Conservation (phyloP, 2,797 vertebrate genomes). For the Capromys pilorides region DNA sequence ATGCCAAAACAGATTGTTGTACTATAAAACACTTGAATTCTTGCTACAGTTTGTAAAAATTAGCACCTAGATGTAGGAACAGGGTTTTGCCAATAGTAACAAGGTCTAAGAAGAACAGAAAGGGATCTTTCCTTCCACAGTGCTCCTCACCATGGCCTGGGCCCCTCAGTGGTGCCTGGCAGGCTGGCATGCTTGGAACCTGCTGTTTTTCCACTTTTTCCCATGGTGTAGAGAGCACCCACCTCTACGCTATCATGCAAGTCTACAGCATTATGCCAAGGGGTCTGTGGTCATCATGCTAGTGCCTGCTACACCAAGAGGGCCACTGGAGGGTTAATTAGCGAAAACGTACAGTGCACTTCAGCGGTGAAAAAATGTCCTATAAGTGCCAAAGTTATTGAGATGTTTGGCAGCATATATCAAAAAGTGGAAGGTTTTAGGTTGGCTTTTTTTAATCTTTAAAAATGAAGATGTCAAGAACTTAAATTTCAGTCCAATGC, state of each 20-base stretch:
- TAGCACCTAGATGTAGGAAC: background rate
- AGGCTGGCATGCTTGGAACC: background rate
- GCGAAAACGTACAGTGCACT: slow-evolving; percentile 59
- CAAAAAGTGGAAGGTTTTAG: slow-evolving; percentile 55
- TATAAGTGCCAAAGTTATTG: slow-evolving; percentile 68
- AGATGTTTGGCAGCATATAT: slow-evolving; percentile 54
- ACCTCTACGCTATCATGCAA: background rate
- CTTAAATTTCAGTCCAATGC: slow-evolving; percentile 51
- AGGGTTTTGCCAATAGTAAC: background rate
- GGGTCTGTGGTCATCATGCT: background rate
- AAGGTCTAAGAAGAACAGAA: background rate
- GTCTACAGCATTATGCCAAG: background rate
- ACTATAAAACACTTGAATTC: background rate
- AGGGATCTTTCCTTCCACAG: background rate
- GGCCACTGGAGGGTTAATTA: slow-evolving; percentile 48
- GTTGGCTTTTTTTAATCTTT: slow-evolving; percentile 63
- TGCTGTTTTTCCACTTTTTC: background rate
- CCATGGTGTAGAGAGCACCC: background rate
- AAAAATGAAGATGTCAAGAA: slow-evolving; percentile 33
- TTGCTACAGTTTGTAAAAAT: slow-evolving; percentile 53
- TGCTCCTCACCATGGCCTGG: background rate
- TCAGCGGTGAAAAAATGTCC: slow-evolving; percentile 56
- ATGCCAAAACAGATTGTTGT: slow-evolving; percentile 7
- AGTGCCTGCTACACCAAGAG: background rate
- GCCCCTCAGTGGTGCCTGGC: background rate